Conservation (phyloP, 2,888 invertebrate genomes). For the Panzeria rudis region DNA sequence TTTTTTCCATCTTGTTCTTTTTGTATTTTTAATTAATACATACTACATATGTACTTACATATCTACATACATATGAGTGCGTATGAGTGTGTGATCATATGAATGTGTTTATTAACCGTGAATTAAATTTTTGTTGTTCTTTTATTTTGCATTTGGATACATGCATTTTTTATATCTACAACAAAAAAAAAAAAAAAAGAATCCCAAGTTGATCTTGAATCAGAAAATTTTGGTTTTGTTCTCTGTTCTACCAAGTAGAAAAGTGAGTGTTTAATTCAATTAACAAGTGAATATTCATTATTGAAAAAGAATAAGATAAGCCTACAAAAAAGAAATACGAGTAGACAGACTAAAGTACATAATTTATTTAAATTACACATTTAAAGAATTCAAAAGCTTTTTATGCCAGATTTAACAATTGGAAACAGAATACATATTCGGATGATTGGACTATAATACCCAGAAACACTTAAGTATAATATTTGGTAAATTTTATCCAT, state of each 20-base stretch:
- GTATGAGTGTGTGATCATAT: too few relatives aligned
- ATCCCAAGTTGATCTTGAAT: slow-evolving; percentile 53
- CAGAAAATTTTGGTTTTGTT: neutral
- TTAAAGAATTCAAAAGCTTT: slow-evolving; percentile 22
- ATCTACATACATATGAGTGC: too few relatives aligned
- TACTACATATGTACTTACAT: too few relatives aligned
- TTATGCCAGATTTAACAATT: slow-evolving; percentile 7
- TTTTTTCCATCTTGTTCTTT: slow-evolving; percentile 15
- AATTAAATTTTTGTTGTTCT: slow-evolving; percentile 43
- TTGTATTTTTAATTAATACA: neutral
- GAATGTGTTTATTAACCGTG: slow-evolving; percentile 63
- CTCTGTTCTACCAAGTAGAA: slow-evolving; percentile 33
- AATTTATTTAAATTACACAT: slow-evolving; percentile 19
- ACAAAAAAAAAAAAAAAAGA: slow-evolving; percentile 16
- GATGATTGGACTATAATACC: slow-evolving; percentile 42
- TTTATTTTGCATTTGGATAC: slow-evolving; percentile 16
- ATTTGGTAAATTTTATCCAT: slow-evolving; percentile 13
- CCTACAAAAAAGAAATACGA: neutral
- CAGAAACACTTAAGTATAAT: neutral
- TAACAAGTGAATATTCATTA: slow-evolving; percentile 62
- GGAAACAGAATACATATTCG: neutral
- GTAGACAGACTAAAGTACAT: neutral
- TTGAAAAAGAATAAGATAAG: slow-evolving; percentile 40
- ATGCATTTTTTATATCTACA: neutral
- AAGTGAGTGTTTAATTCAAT: slow-evolving; percentile 67